phyloP scores from a whole-genome alignment of 2,888 invertebrate genomes.

The Chorisops tibialis region DNA sequence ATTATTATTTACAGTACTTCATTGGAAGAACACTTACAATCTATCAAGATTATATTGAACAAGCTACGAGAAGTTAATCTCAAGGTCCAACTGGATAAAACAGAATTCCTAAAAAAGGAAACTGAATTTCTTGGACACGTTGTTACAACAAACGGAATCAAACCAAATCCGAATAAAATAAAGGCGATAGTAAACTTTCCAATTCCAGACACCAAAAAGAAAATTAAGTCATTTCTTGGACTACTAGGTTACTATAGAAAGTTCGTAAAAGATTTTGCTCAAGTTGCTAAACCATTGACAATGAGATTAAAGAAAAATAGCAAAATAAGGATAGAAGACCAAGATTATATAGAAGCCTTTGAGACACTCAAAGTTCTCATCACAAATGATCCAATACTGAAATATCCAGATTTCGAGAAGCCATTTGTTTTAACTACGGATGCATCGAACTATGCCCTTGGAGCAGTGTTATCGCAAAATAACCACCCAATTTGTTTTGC shows the following conservation, averaged over 20 bases:
- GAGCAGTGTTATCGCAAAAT: conserved; percentile 38
- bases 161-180: conserved; percentile 40
- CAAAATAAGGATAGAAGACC: background rate
- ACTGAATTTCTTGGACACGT: conserved; percentile 38
- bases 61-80: background rate
- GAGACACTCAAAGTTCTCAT: conserved; percentile 22
- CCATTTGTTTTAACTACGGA: conserved; percentile 40
- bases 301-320: conserved; percentile 16
- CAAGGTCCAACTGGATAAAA: background rate
- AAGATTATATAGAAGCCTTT: background rate
- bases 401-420: conserved; percentile 42
- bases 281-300: no score
- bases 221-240: conserved; percentile 36
- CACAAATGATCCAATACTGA: conserved; percentile 39
- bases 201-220: conserved; percentile 35
- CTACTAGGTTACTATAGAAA: background rate
- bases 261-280: no score
- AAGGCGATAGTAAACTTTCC: conserved; percentile 35
- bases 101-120: background rate
- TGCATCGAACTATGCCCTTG: conserved; percentile 37
- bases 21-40: background rate
- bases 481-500: conserved; percentile 37
- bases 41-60: background rate
- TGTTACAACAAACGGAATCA: conserved; percentile 39
- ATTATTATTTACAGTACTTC: conserved; percentile 6